These are phyloP conservation scores for Sussaba pulchella DNA, from an alignment of 2,888 invertebrate species.

Conservation along the genomic window DNA sequence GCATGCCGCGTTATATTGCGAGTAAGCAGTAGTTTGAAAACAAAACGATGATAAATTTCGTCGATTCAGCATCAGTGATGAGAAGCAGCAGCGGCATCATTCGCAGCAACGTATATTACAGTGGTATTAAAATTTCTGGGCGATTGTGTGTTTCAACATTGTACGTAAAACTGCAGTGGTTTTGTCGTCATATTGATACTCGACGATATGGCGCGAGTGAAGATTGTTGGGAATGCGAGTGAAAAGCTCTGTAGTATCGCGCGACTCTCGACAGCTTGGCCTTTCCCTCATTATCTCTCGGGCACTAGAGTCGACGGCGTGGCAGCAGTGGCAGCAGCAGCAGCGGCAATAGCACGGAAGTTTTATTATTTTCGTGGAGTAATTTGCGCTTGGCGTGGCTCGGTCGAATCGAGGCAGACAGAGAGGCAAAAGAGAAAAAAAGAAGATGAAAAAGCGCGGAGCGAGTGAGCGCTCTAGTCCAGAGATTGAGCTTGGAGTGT, in stretches of 20 bases:
- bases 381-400: conserved; percentile 59
- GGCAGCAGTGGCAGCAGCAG: conserved; percentile 20
- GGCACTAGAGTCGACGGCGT: not conserved
- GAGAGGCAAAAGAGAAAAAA: not conserved
- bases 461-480: conserved; percentile 28
- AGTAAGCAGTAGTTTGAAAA: conserved; percentile 45
- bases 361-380: conserved; percentile 68
- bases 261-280: conserved; percentile 39
- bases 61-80: conserved; percentile 42
- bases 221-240: conserved; percentile 26
- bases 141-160: conserved; percentile 28
- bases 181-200: conserved; percentile 58
- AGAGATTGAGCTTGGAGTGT: conserved; percentile 44
- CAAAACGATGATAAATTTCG: conserved; percentile 48
- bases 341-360: conserved; percentile 56
- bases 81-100: not conserved
- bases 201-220: conserved; percentile 36
- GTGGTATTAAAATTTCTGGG: conserved; percentile 20
- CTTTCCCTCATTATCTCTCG: conserved; percentile 61
- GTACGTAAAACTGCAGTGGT: conserved; percentile 1
- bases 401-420: conserved; percentile 33
- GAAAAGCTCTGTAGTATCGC: conserved; percentile 45
- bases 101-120: not conserved
- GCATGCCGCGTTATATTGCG: not conserved
- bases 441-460: conserved; percentile 6